phyloP scores from a whole-genome alignment of 2,113 vertebrate species.

The Centropus unirufus region DNA sequence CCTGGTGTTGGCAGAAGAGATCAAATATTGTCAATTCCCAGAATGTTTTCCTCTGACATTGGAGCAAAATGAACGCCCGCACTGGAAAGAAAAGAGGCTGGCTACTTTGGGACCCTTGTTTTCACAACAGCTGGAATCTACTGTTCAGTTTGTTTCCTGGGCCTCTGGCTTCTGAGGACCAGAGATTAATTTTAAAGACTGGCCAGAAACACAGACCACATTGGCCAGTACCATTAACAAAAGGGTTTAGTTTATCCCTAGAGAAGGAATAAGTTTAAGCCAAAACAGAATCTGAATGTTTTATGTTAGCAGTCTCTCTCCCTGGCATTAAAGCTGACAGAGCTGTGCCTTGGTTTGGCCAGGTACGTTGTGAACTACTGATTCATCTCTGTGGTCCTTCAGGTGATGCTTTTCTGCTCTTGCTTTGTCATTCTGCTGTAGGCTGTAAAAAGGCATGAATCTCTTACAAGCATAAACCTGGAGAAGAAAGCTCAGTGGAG shows the following conservation, averaged over 20 bases:
- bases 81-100: not conserved
- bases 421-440: conserved; percentile 57
- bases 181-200: not conserved
- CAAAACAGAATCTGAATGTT: not conserved
- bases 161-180: not conserved
- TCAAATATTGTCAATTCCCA: not conserved
- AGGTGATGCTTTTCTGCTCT: not conserved
- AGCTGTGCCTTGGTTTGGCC: not conserved
- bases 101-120: not conserved
- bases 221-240: not conserved
- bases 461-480: conserved; percentile 80
- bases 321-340: not conserved
- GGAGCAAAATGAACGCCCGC: not conserved
- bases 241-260: not conserved
- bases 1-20: not conserved
- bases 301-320: not conserved
- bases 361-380: not conserved
- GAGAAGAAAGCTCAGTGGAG: conserved; percentile 85
- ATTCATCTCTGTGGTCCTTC: not conserved
- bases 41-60: not conserved
- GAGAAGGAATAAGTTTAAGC: not conserved
- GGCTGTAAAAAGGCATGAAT: conserved; percentile 81
- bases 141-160: not conserved
- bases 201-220: not conserved
- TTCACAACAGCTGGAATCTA: not conserved